These are phyloP conservation scores for Drosophila formosana DNA, from an alignment of 2,888 invertebrate genomes.

Conservation along the genomic window DNA sequence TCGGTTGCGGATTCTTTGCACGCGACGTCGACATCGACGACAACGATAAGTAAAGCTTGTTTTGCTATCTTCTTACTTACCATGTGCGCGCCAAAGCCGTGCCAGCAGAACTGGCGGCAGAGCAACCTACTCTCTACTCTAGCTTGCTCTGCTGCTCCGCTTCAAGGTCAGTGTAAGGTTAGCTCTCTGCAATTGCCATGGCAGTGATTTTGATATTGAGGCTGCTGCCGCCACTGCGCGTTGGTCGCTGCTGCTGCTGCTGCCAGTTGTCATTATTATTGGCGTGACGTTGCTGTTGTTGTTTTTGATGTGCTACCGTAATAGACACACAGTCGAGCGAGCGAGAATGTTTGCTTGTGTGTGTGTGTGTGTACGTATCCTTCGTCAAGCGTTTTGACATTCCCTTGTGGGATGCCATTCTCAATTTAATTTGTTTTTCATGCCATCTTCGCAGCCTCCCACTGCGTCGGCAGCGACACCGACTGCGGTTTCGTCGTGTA, in stretches of 20 bases:
- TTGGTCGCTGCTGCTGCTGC: slow-evolving; percentile 57
- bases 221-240: slow-evolving; percentile 39
- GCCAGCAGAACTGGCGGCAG: slow-evolving; percentile 36
- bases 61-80: slow-evolving; percentile 63
- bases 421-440: slow-evolving; percentile 51
- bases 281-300: slow-evolving; percentile 27
- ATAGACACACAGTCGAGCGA: slow-evolving; percentile 22
- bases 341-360: slow-evolving; percentile 15
- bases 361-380: slow-evolving; percentile 35
- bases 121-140: slow-evolving; percentile 44
- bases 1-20: slow-evolving; percentile 47
- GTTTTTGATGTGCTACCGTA: slow-evolving; percentile 31
- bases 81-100: slow-evolving; percentile 57
- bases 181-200: slow-evolving; percentile 74
- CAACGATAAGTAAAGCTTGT: slow-evolving; percentile 59
- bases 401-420: slow-evolving; percentile 36
- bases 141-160: slow-evolving; percentile 58
- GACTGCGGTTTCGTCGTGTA: slow-evolving; percentile 24
- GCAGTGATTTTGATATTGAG: slow-evolving; percentile 65
- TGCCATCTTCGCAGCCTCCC: slow-evolving; percentile 46
- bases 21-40: slow-evolving; percentile 36
- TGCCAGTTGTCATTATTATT: slow-evolving; percentile 29
- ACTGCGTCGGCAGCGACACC: slow-evolving; percentile 28
- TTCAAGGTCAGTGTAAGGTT: slow-evolving; percentile 79
- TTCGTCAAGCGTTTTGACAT: slow-evolving; percentile 59